Evolutionary conservation across 2,888 invertebrate genomes (phyloP), one percentile per base, ranked within the genome.

Genomic region (Pterostichus niger): DNA sequence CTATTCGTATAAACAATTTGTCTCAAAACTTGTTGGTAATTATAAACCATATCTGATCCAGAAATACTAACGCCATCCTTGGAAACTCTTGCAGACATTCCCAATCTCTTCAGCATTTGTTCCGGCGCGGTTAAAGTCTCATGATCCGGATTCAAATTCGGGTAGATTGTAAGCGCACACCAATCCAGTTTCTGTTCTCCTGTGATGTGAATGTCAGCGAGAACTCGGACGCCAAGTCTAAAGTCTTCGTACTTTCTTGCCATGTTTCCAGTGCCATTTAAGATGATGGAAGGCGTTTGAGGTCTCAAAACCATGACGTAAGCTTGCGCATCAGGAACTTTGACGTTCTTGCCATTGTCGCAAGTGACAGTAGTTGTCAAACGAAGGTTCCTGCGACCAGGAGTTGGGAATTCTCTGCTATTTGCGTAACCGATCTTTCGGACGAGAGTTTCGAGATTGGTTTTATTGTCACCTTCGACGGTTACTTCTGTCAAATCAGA

Each of bases 141-240:
- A 90, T 98, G 97, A 90, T 98, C 98, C 6, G 98, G 97, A 91
- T 98, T 97, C 86, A 99, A 91, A 6, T 97, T 97, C 44, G 99
- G 99, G 90, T 98, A 97, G 84, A 99, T 98, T 61, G 96, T 95
- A 82, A 99, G 95, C 84, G 96, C 96, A 90, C 99, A 99, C 79
- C 97, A 96, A 90, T 99, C 98, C 86, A 99, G 90, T 89, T 95
- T 94, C 88, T 95, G 94, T 79, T 92, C 92, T 5, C 85, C 84
- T 5, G 92, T 92, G 76, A 99, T 96, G 79, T 93, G 92, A 13
- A 98, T 93, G 87, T 97, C 97, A 0, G 97, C 95, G 91, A 99
- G 95, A 75, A 99, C 96, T 35, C 95, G 92, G 15, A 98, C 96
- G 0, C 99, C 99, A 84, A 94, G 92, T 84, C 96, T 92, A 91